A percentile compares a stretch with the other conserved stretches of the same genome.
These are phyloP conservation scores for Drosophila nigricruria DNA, from an alignment of 2,888 invertebrate genomes.

Conservation along the genomic window DNA sequence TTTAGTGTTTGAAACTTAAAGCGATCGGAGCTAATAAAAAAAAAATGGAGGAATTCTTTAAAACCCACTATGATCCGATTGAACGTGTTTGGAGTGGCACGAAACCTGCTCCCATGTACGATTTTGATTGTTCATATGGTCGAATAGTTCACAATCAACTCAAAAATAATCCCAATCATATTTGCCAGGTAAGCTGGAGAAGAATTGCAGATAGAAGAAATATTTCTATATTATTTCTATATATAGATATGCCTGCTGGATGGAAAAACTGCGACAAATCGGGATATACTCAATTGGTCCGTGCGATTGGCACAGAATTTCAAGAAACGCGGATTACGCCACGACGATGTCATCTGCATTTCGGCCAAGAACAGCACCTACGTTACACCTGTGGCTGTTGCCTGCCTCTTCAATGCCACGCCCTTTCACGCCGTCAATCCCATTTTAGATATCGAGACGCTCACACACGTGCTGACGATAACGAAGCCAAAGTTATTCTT, in stretches of 20 bases:
- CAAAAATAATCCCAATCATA: slow-evolving; percentile 39
- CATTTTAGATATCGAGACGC: slow-evolving; percentile 36
- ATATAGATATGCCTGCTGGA: slow-evolving; percentile 26
- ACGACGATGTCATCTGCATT: slow-evolving; percentile 70
- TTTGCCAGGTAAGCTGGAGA: slow-evolving; percentile 34
- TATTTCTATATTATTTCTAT: background rate
- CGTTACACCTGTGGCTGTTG: slow-evolving; percentile 66
- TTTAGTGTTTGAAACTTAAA: background rate
- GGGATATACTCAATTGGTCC: slow-evolving; percentile 41
- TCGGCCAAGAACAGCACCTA: slow-evolving; percentile 64
- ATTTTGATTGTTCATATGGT: slow-evolving; percentile 45
- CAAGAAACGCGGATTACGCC: slow-evolving; percentile 46
- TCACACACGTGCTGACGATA: slow-evolving; percentile 44
- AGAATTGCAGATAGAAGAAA: background rate
- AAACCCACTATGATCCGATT: slow-evolving; percentile 24
- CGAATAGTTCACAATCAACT: slow-evolving; percentile 35
- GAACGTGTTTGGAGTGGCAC: slow-evolving; percentile 40
- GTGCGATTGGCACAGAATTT: slow-evolving; percentile 62
- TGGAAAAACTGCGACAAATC: slow-evolving; percentile 27
- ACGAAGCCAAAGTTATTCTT: slow-evolving; percentile 71
- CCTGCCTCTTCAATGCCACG: slow-evolving; percentile 59
- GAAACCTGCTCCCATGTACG: slow-evolving; percentile 18
- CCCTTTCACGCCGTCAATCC: slow-evolving; percentile 72
- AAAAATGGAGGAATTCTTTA: slow-evolving; percentile 16
- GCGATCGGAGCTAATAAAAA: background rate